Conservation (phyloP, 2,888 invertebrate species). For the Isotomurus palustris region DNA sequence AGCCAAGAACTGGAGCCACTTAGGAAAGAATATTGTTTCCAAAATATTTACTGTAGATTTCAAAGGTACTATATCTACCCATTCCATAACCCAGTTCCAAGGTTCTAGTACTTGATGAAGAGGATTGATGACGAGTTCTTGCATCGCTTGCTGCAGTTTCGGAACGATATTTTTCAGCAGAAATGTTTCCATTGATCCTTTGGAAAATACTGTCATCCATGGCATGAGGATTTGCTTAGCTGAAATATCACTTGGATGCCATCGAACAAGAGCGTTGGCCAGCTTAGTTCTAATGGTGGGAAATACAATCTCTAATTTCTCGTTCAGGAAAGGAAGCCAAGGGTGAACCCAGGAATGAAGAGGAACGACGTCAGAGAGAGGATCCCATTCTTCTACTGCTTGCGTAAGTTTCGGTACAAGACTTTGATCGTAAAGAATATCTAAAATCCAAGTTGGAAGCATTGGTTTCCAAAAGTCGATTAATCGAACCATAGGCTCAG, state of each 20-base stretch:
- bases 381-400: conserved; percentile 90
- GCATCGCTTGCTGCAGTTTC: conserved; percentile 67
- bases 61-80: conserved; percentile 79
- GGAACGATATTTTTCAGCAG: conserved; percentile 82
- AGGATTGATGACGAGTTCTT: conserved; percentile 65
- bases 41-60: conserved; percentile 73
- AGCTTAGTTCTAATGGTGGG: conserved; percentile 88
- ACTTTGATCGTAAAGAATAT: conserved; percentile 74
- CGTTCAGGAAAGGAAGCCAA: conserved; percentile 77
- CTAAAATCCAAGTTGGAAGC: conserved; percentile 76
- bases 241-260: conserved; percentile 93
- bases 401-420: conserved; percentile 65
- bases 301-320: conserved; percentile 64
- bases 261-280: conserved; percentile 78
- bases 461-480: conserved; percentile 75
- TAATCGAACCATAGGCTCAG: conserved; percentile 71
- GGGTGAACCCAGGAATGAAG: conserved; percentile 97
- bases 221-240: conserved; percentile 87
- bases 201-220: conserved; percentile 75
- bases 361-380: conserved; percentile 87
- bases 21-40: conserved; percentile 85
- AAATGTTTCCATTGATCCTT: conserved; percentile 72
- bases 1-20: conserved; percentile 68
- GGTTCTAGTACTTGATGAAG: conserved; percentile 72
- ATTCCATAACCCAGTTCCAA: conserved; percentile 93